Percentiles rank a stretch among this genome's conserved stretches.
phyloP scores from a whole-genome alignment of 1,140 invertebrate genomes.

The Brachionus angularis region DNA sequence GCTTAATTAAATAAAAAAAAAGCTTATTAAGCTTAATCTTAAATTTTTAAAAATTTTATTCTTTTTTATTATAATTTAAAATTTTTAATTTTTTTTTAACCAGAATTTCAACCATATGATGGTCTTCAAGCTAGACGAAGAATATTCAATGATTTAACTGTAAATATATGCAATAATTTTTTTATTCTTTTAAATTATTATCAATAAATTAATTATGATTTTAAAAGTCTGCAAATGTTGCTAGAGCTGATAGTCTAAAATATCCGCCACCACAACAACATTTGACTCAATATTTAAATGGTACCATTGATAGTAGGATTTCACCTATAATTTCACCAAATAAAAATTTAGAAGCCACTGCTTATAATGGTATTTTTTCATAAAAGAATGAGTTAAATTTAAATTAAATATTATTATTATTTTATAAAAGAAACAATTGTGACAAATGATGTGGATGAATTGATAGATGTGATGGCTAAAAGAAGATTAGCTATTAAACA shows the following conservation, averaged over 20 bases:
- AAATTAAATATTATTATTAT: not conserved
- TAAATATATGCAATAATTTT: too few species aligned
- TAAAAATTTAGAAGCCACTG: not conserved
- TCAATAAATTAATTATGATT: too few species aligned
- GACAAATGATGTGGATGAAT: constrained; percentile 14
- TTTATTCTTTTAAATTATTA: too few species aligned
- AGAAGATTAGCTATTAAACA: constrained; percentile 27
- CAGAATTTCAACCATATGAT: constrained; percentile 30
- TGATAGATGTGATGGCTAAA: constrained; percentile 37
- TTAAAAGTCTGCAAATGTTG: too few species aligned
- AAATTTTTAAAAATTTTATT: too few species aligned
- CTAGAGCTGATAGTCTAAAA: not conserved
- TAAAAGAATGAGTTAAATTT: not conserved
- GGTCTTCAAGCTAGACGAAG: constrained; percentile 12
- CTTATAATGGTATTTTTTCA: constrained; percentile 13
- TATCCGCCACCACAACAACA: not conserved
- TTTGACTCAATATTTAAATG: not conserved
- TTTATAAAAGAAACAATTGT: constrained; percentile 28
- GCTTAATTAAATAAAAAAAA: too few species aligned
- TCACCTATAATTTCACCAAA: constrained; percentile 1
- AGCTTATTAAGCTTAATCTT: too few species aligned
- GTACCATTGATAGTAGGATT: constrained; percentile 10
- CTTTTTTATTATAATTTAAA: not conserved
- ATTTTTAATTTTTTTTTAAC: not conserved
- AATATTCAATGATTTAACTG: constrained; percentile 41